Conservation (phyloP, 2,797 vertebrate species). For the Sebastes baramenuke region DNA sequence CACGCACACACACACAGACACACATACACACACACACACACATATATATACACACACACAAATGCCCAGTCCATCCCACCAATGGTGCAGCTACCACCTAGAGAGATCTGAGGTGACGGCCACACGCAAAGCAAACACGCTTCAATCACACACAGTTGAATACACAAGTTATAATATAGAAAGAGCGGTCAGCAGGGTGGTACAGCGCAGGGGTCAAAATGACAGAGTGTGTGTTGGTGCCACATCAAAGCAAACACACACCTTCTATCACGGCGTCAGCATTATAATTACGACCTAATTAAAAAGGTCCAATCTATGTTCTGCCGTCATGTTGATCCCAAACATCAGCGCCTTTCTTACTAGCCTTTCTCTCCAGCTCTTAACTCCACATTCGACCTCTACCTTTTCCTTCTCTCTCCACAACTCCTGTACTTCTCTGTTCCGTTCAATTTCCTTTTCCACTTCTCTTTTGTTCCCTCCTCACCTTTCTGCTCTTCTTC, state of each 20-base stretch:
- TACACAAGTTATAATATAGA: slow-evolving; percentile 45
- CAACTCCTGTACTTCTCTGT: neutral
- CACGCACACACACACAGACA: slow-evolving; percentile 2
- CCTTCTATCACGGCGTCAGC: slow-evolving; percentile 52
- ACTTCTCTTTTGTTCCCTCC: neutral
- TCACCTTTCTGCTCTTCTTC: no score
- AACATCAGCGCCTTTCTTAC: neutral
- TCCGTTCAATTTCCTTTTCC: neutral
- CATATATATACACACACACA: slow-evolving; percentile 11
- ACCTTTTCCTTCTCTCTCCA: neutral
- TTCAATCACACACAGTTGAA: slow-evolving; percentile 19
- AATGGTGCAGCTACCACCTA: slow-evolving; percentile 65
- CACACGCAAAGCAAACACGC: slow-evolving; percentile 72
- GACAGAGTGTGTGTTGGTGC: slow-evolving; percentile 61
- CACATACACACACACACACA: slow-evolving; percentile 2
- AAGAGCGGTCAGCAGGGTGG: slow-evolving; percentile 58
- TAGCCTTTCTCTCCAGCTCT: neutral
- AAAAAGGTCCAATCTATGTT: slow-evolving; percentile 25
- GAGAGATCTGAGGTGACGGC: slow-evolving; percentile 73
- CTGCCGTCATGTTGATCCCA: neutral
- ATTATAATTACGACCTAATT: slow-evolving; percentile 58
- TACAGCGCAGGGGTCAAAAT: slow-evolving; percentile 65
- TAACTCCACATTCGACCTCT: neutral
- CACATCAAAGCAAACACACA: slow-evolving; percentile 69
- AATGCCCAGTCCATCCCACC: slow-evolving; percentile 45